Evolutionary conservation across 2,797 vertebrate genomes (phyloP).

Genomic region (Enteromius argenteus): DNA sequence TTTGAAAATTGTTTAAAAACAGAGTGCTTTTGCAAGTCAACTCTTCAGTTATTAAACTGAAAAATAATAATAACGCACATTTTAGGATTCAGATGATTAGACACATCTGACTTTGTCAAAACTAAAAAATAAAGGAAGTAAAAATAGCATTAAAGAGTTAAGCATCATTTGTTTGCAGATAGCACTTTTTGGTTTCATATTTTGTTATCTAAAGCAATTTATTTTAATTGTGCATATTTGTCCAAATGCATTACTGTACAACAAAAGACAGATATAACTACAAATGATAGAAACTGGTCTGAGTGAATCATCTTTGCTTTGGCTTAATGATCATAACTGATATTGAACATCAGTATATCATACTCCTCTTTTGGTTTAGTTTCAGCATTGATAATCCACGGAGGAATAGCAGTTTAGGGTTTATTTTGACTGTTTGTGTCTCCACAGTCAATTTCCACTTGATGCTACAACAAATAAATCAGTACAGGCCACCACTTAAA

Average conservation of each 20-base stretch:
- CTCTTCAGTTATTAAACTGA: too few relatives aligned
- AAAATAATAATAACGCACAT: too few relatives aligned
- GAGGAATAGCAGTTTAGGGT: background rate
- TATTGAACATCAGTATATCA: background rate
- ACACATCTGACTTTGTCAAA: too few relatives aligned
- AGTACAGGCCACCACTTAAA: constrained; percentile 67
- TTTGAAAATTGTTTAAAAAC: too few relatives aligned
- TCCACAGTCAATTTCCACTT: background rate
- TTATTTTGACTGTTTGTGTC: background rate
- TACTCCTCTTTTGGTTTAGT: background rate
- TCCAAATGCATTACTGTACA: constrained; percentile 18
- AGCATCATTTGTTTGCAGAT: constrained; percentile 3
- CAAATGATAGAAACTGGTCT: background rate
- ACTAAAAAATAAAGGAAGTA: too few relatives aligned
- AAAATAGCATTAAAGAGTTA: too few relatives aligned
- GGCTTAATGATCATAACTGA: background rate
- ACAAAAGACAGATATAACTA: background rate
- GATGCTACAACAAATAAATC: constrained; percentile 35
- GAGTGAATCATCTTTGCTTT: constrained; percentile 15
- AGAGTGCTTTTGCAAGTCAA: too few relatives aligned
- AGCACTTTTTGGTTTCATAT: background rate
- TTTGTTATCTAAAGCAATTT: constrained; percentile 6
- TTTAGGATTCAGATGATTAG: too few relatives aligned
- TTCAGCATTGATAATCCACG: constrained; percentile 12
- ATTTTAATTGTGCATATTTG: background rate